Evolutionary conservation across 2,888 invertebrate genomes (phyloP).

Genomic region (Synanthedon formicaeformis): DNA sequence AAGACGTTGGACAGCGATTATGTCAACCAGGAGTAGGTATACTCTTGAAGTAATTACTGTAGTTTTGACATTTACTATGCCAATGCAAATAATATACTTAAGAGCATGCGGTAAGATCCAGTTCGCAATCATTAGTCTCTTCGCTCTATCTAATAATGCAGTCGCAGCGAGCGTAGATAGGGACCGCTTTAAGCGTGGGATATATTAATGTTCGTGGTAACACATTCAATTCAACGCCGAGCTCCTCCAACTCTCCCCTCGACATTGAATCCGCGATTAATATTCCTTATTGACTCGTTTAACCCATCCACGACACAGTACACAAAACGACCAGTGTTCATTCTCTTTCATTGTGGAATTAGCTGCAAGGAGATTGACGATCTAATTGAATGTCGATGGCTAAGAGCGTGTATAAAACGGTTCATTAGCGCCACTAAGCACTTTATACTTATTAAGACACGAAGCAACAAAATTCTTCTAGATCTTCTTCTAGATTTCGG

Average conservation of each 20-base stretch:
- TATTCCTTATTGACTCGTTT: constrained; percentile 26
- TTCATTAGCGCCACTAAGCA: too few relatives aligned
- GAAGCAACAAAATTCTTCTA: too few relatives aligned
- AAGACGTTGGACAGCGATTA: too few relatives aligned
- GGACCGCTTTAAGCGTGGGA: constrained; percentile 8
- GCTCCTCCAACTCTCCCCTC: constrained; percentile 6
- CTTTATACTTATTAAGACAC: too few relatives aligned
- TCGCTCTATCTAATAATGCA: not conserved
- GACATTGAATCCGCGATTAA: constrained; percentile 21
- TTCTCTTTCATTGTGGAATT: not conserved
- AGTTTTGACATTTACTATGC: not conserved
- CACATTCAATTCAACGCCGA: constrained; percentile 18
- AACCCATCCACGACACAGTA: constrained; percentile 2
- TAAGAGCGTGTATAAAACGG: too few relatives aligned
- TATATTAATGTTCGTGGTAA: constrained; percentile 9
- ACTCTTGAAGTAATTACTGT: not conserved
- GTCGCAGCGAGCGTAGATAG: not conserved
- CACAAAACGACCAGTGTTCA: not conserved
- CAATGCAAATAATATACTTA: not conserved
- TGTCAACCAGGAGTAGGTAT: too few relatives aligned
- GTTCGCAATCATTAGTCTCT: not conserved
- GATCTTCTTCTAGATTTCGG: too few relatives aligned
- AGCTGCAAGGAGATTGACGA: too few relatives aligned
- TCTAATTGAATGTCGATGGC: too few relatives aligned
- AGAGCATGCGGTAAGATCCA: not conserved